Percentiles rank a stretch among this genome's conserved stretches.
Evolutionary conservation across 2,113 vertebrate species (phyloP).

Genomic region (Chascanopsetta lugubris): DNA sequence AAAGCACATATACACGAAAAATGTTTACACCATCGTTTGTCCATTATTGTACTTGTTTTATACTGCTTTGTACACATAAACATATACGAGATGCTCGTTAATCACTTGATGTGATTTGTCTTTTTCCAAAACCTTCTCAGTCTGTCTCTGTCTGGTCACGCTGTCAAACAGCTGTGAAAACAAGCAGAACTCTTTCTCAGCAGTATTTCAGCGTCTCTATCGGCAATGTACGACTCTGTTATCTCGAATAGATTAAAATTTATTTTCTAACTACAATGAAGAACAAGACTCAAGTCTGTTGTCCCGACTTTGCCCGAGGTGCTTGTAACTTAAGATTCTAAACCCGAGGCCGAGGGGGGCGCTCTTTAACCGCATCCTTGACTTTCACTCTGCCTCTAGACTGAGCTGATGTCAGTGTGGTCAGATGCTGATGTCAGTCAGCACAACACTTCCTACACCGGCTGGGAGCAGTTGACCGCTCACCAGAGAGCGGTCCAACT

Average conservation of each 20-base stretch:
- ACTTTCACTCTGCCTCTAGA: no score
- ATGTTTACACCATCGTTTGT: slow-evolving; percentile 94
- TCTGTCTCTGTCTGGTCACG: slow-evolving; percentile 50
- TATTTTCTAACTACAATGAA: slow-evolving; percentile 73
- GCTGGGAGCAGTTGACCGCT: no score
- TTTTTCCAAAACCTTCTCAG: slow-evolving; percentile 73
- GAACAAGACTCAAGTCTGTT: not conserved
- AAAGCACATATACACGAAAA: slow-evolving; percentile 88
- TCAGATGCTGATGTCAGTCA: no score
- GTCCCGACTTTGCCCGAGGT: no score
- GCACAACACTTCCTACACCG: no score
- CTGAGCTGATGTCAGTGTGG: no score
- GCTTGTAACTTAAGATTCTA: no score
- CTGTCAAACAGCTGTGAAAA: slow-evolving; percentile 72
- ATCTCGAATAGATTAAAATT: slow-evolving; percentile 72
- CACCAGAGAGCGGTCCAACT: no score
- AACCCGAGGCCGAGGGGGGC: no score
- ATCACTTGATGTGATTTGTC: slow-evolving; percentile 92
- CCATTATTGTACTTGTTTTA: slow-evolving; percentile 91
- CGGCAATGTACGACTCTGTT: slow-evolving; percentile 69
- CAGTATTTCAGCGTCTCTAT: slow-evolving; percentile 65
- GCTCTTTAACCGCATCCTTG: no score
- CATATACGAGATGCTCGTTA: slow-evolving; percentile 81
- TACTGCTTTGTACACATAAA: slow-evolving; percentile 86
- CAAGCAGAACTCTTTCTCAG: slow-evolving; percentile 58